Base-by-base conservation (phyloP, 2,113 vertebrate genomes). In the Dipodomys stephensi region DNA sequence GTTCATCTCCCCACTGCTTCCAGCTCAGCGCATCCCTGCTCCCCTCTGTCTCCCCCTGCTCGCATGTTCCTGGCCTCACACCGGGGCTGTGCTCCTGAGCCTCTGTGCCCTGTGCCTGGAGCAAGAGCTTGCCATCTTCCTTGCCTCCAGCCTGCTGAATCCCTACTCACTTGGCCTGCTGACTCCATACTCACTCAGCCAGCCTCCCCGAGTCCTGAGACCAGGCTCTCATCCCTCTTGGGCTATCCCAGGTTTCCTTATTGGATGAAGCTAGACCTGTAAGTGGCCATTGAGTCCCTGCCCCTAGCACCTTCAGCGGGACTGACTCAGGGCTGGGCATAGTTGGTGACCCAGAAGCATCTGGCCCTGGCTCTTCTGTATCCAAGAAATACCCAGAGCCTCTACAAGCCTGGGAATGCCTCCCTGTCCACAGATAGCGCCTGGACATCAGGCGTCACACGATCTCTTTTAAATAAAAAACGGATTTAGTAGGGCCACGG, bases 401-500 rank as follows among this genome's bases (percentile, higher is more conserved):
- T 81, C 87, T 35, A 32, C n/a, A 46, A 73, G 80, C 15, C 7
- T 4, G 25, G 20, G 49, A 91, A 72, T 62, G 62, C 78, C 72
- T 89, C 80, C 76, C 82, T n/a, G 73, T 49, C 82, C 30, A 88
- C 53, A 94, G 91, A 76, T 35, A 11, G 44, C 25, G 46, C 28
- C 79, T 30, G 60, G 46, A 83, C 46, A 46, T 60, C 23, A 60
- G 72, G 68, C 0, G 1, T 93, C 93, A 96, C 77, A 53, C 0
- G 39, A 94, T 95, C 83, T 76, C 88, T 90, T 89, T 94, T 73
- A 94, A 96, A 94, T 96, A 94, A 96, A 91, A 95, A 95, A 88
- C 65, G 80, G 87, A 93, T 95, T 96, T 94, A 89, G 87, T 2
- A n/a, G 86, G 91, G 73, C 68, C 77, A 89, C 87, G 67, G 91